Conservation (phyloP, 2,113 vertebrate species). For the Phaethornis superciliosus region DNA sequence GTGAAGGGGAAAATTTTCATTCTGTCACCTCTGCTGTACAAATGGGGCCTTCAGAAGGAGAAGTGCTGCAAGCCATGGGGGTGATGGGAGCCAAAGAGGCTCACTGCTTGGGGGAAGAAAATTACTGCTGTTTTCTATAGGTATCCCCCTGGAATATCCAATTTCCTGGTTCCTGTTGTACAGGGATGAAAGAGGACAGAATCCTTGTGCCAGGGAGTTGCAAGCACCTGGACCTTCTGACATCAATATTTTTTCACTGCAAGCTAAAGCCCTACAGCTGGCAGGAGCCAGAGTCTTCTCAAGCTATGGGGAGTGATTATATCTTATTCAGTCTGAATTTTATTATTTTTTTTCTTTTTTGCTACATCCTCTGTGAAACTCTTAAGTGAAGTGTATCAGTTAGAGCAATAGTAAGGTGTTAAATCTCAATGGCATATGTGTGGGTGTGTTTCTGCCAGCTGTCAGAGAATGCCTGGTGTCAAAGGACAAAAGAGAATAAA, state of each 20-base stretch:
- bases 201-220: not conserved
- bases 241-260: not conserved
- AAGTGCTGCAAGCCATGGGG: accelerated
- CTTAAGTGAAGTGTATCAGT: not conserved
- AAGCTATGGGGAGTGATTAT: not conserved
- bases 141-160: not conserved
- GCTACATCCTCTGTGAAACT: not conserved
- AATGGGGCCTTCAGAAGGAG: not conserved
- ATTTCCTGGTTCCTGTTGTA: not conserved
- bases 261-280: not conserved
- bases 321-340: not conserved
- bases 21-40: not conserved
- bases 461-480: not conserved
- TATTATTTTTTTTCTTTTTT: not conserved
- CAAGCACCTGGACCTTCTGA: not conserved
- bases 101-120: not conserved
- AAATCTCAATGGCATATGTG: not conserved
- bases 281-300: not conserved
- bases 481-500: not conserved
- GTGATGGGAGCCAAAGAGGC: not conserved
- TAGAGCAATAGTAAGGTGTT: not conserved
- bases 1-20: not conserved
- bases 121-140: not conserved
- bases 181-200: not conserved
- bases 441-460: not conserved